These are phyloP conservation scores for Cynocephalus volans DNA, from an alignment of 2,113 vertebrate genomes.

Conservation along the genomic window DNA sequence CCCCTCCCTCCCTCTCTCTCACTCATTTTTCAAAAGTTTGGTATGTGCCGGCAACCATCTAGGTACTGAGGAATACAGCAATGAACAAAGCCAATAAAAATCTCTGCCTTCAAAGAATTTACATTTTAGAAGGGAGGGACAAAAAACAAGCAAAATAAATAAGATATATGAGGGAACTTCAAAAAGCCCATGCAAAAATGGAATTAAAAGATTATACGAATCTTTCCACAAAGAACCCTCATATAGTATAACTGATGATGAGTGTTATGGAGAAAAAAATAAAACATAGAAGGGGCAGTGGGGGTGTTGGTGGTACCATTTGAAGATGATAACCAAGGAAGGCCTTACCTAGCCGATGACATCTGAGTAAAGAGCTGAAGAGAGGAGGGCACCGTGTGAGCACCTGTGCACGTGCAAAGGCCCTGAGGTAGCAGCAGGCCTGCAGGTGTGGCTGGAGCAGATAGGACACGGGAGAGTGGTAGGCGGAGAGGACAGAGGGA, in stretches of 20 bases:
- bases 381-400: rapidly evolving
- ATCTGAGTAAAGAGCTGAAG: background rate
- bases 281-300: background rate
- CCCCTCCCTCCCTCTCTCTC: background rate
- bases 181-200: no score
- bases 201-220: no score
- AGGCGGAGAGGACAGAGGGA: background rate
- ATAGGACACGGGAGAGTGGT: background rate
- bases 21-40: constrained; percentile 57
- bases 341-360: background rate
- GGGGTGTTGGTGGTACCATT: background rate
- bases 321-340: background rate
- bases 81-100: background rate
- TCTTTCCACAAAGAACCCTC: no score
- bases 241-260: background rate
- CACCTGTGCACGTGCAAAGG: background rate
- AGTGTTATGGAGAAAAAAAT: background rate
- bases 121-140: background rate
- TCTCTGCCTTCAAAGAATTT: background rate
- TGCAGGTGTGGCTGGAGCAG: background rate
- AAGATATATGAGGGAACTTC: background rate
- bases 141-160: background rate
- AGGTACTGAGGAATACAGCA: background rate
- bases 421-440: background rate
- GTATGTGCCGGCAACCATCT: background rate